Conservation (phyloP, 2,888 invertebrate species). For the Fragum sueziense region DNA sequence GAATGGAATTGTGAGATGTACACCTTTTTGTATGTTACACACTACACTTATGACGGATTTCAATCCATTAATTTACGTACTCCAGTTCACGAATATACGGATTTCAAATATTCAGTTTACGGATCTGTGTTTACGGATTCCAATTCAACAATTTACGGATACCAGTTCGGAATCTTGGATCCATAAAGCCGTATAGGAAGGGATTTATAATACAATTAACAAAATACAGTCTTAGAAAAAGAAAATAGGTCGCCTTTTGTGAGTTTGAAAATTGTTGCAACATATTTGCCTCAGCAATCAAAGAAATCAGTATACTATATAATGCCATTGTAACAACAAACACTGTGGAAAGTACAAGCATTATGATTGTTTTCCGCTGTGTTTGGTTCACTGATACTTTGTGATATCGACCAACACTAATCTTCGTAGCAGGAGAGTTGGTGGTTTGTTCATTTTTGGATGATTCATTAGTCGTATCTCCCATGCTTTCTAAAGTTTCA, state of each 20-base stretch:
- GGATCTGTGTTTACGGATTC: too few species aligned
- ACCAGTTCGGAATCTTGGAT: conserved; percentile 45
- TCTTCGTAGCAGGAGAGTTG: too few species aligned
- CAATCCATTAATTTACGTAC: too few species aligned
- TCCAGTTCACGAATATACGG: too few species aligned
- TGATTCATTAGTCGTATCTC: too few species aligned
- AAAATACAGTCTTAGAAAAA: conserved; percentile 57
- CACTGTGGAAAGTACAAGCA: conserved; percentile 48
- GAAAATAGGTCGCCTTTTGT: conserved; percentile 46
- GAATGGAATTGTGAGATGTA: too few species aligned
- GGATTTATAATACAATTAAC: conserved; percentile 51
- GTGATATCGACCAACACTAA: background rate
- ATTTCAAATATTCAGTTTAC: too few species aligned
- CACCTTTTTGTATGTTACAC: too few species aligned
- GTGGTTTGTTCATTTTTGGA: too few species aligned
- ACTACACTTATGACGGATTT: too few species aligned
- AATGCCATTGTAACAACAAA: conserved; percentile 48
- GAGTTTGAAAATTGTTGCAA: conserved; percentile 29
- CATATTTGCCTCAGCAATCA: conserved; percentile 34
- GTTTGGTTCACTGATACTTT: background rate
- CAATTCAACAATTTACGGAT: background rate
- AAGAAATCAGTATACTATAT: conserved; percentile 30
- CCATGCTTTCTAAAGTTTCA: too few species aligned
- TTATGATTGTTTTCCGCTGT: conserved; percentile 49
- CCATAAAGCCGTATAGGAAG: conserved; percentile 53